phyloP scores from a whole-genome alignment of 2,888 invertebrate genomes.

The Chrysolina haemoptera region DNA sequence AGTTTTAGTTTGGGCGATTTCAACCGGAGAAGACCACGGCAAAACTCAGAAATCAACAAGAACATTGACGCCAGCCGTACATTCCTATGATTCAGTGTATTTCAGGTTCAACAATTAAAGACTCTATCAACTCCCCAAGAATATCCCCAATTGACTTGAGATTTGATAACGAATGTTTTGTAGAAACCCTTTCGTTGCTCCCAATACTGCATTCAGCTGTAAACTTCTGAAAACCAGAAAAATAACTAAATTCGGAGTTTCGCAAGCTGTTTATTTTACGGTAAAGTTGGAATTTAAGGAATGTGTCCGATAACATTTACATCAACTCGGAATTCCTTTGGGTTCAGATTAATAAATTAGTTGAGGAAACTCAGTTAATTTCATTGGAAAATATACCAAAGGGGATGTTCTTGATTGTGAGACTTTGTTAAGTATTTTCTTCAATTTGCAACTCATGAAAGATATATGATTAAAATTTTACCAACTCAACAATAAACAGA shows the following conservation, averaged over 20 bases:
- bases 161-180: too few species aligned
- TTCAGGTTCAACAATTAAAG: too few species aligned
- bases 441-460: background rate
- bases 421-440: constrained; percentile 22
- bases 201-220: background rate
- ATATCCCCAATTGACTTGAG: too few species aligned
- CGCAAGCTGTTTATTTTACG: background rate
- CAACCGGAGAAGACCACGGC: too few species aligned
- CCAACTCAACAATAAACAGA: too few species aligned
- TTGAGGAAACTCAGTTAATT: constrained; percentile 34
- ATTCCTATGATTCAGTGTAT: too few species aligned
- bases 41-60: too few species aligned
- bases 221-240: constrained; percentile 5
- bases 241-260: constrained; percentile 1
- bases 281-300: constrained; percentile 14
- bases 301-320: constrained; percentile 26
- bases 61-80: too few species aligned
- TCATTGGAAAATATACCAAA: constrained; percentile 40
- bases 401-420: constrained; percentile 33
- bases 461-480: background rate
- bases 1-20: too few species aligned
- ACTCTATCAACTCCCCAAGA: too few species aligned
- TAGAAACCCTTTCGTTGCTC: background rate
- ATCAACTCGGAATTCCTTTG: constrained; percentile 40
- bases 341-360: constrained; percentile 42